Conservation (phyloP, 1,140 invertebrate genomes). For the Zaprionus capensis region DNA sequence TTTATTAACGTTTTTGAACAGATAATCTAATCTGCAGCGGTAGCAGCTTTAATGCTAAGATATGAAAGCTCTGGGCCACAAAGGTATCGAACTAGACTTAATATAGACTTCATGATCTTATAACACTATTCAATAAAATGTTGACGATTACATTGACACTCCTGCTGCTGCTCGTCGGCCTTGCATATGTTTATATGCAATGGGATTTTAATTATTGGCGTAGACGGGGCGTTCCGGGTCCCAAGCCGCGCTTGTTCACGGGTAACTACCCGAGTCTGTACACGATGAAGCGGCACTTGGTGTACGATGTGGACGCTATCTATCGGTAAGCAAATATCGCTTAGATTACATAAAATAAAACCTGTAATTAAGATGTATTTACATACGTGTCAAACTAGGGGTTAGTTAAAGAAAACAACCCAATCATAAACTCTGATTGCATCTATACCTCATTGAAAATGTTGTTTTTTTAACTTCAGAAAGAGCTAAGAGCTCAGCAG, state of each 20-base stretch:
- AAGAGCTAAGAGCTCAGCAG: not conserved
- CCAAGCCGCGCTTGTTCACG: conserved; percentile 63
- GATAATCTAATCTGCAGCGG: not conserved
- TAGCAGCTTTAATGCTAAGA: not conserved
- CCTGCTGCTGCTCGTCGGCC: conserved; percentile 14
- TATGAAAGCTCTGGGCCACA: not conserved
- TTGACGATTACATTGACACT: conserved; percentile 48
- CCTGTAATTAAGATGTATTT: too few relatives aligned
- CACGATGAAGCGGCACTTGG: conserved; percentile 50
- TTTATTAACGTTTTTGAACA: not conserved
- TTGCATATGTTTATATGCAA: conserved; percentile 13
- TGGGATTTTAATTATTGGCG: conserved; percentile 80
- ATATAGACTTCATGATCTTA: not conserved
- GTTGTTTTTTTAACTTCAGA: not conserved
- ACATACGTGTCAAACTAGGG: too few relatives aligned
- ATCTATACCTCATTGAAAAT: too few relatives aligned
- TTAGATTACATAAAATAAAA: too few relatives aligned
- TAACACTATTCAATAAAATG: conserved; percentile 27
- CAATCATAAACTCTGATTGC: not conserved
- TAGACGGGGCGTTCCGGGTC: conserved; percentile 67
- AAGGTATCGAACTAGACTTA: not conserved
- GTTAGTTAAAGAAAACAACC: not conserved
- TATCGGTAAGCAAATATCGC: conserved; percentile 52
- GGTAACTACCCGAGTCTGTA: conserved; percentile 69
- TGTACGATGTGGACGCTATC: conserved; percentile 62